Evolutionary conservation across 1,140 invertebrate genomes (phyloP).

Genomic region (Lethocerus indicus): DNA sequence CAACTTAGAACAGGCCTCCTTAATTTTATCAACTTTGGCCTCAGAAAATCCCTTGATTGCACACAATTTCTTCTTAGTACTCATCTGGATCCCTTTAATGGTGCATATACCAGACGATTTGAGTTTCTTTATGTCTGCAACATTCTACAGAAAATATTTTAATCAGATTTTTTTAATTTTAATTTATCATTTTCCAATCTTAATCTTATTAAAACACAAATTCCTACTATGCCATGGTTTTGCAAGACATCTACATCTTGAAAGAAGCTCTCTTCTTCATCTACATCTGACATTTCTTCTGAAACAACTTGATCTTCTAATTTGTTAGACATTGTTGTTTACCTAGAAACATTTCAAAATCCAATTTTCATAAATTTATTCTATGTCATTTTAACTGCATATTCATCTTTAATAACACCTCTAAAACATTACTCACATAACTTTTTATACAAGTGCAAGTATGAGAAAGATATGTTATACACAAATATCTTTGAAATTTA

Average conservation of each 20-base stretch:
- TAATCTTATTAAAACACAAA: not conserved
- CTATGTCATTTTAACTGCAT: too few species aligned
- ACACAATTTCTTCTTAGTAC: slow-evolving; percentile 51
- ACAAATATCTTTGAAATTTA: too few species aligned
- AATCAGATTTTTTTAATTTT: not conserved
- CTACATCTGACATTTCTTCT: slow-evolving; percentile 10
- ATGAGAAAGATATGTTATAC: too few species aligned
- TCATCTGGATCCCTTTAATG: slow-evolving; percentile 66
- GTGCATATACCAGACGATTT: slow-evolving; percentile 63
- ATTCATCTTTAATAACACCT: too few species aligned
- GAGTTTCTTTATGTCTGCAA: slow-evolving; percentile 54
- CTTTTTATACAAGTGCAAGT: too few species aligned
- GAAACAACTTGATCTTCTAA: not conserved
- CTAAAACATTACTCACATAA: too few species aligned
- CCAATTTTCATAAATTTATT: too few species aligned
- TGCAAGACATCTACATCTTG: slow-evolving; percentile 36
- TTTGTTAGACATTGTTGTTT: too few species aligned
- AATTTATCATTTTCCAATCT: not conserved
- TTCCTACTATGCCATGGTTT: slow-evolving; percentile 34
- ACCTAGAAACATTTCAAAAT: too few species aligned
- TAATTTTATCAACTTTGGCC: slow-evolving; percentile 69
- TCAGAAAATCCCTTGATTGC: slow-evolving; percentile 63
- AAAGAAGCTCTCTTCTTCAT: slow-evolving; percentile 30
- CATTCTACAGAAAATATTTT: slow-evolving; percentile 13
- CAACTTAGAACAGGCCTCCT: slow-evolving; percentile 50